Conservation (phyloP, 2,888 invertebrate species). For the Melanostoma mellinum region DNA sequence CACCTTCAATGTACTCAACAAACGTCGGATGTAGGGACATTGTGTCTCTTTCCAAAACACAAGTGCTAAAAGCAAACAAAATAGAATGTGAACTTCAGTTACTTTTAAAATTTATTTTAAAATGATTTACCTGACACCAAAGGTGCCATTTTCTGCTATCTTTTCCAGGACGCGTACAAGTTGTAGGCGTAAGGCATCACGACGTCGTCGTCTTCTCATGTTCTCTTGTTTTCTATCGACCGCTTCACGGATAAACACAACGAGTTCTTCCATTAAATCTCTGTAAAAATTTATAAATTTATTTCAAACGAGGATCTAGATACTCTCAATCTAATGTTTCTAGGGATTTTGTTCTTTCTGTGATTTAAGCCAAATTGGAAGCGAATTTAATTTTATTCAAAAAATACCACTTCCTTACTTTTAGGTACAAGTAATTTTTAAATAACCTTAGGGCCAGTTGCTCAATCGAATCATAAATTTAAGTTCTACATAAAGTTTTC, state of each 20-base stretch:
- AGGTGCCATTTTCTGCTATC: constrained; percentile 95
- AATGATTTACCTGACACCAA: constrained; percentile 87
- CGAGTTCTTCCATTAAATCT: constrained; percentile 97
- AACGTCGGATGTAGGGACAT: constrained; percentile 93
- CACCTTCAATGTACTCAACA: constrained; percentile 97
- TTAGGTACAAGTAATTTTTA: no score
- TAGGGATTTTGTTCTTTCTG: no score
- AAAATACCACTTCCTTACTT: no score
- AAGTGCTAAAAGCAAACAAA: constrained; percentile 84
- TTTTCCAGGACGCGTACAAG: constrained; percentile 95
- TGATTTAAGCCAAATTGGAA: no score
- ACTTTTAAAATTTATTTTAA: neutral
- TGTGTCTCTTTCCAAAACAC: constrained; percentile 91
- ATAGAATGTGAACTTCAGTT: neutral
- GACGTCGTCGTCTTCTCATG: constrained; percentile 92
- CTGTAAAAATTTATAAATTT: constrained; percentile 82
- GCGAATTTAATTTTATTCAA: no score
- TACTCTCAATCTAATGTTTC: no score
- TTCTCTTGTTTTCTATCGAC: constrained; percentile 99
- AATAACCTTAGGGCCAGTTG: no score
- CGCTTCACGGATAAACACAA: constrained; percentile 95
- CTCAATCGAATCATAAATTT: no score
- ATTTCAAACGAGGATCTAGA: neutral
- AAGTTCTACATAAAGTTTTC: no score
- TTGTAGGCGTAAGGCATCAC: constrained; percentile 95